Base-by-base conservation (phyloP, 2,113 vertebrate genomes). In the Camelus dromedarius region DNA sequence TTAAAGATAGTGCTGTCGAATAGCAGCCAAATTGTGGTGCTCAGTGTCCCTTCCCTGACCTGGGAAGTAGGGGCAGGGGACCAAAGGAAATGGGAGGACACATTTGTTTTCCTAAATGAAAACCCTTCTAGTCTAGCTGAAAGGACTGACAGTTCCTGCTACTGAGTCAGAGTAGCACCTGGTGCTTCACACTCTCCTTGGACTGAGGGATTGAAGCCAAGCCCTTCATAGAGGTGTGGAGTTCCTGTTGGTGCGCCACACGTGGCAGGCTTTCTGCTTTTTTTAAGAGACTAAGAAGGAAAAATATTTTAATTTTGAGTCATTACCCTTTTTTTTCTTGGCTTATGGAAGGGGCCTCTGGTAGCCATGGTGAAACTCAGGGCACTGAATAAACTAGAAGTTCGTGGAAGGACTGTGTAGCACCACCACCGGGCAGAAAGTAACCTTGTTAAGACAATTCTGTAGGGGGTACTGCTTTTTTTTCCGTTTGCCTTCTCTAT, bases 1-100 rank as follows among this genome's bases (percentile, higher is more conserved):
- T 30, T 93, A 87, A 95, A 95, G 67, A n/a, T 67, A 38, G 8
- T 38, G 62, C 54, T 38, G 1, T 94, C 48, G 95, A 91, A 77
- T 52, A 93, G 89, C 67, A 30, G 15, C 62, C 38, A 42, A 48
- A 48, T 82, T 35, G 1, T 20, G 24, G 54, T 95, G 52, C 19
- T 62, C n/a, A 60, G 0, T 87, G 54, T 84, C 42, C 60, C 26
- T 79, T 77, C 72, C 56, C 42, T 77, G 56, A 83, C 81, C n/a
- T 72, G 56, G 50, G n/a, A 22, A 50, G 38, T 38, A 28, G 42
- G n/a, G 2, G 15, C 18, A 8, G 14, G 64, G 28, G 66, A 46
- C 50, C 26, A 75, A 50, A 56, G 48, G 75, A 54, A 82, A 50
- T 62, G 32, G 46, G 46, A 87, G 62, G 16, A 52, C 24, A 38